Base-by-base conservation (phyloP, 2,797 vertebrate genomes). In the Dendrocincla fuliginosa region DNA sequence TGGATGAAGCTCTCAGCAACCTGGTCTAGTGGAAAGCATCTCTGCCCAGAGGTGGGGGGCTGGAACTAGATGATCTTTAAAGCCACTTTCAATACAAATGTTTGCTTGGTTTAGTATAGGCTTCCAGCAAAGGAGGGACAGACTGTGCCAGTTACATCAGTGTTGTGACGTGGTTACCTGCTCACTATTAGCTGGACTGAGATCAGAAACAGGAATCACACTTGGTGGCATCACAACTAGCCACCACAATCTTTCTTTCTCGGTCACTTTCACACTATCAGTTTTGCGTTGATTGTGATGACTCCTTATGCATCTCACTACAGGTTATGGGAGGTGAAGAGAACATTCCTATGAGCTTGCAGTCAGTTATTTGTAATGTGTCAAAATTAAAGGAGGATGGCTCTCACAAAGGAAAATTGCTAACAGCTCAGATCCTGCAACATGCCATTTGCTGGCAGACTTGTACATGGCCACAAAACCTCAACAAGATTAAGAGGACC, bases 181-280 rank as follows among this genome's bases (percentile, higher is more conserved):
- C 93, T 59, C 94, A 94, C 52, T 82, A 77, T 89, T 78, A 95
- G 74, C 75, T 95, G 92, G 89, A 91, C 80, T 24, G 70, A 84
- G 94, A 84, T 93, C 85, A 95, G 95, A 82, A 96, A 90, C n/a
- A 75, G 46, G 69, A 96, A 93, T 95, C 85, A 82, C 35, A 47
- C 87, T 93, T 30, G 16, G 82, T 81, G 87, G 69, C 0, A 37
- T 90, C 87, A 90, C 63, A 75, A 68, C 84, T 53, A 75, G 16
- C 61, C 63, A 73, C 70, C 8, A 75, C 63, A 93, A 32, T 91
- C 91, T 92, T 94, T 92, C 87, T 86, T 93, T 88, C 94, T 69
- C 47, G 52, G 79, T 64, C 70, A 88, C 85, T 96, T 94, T 90
- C 87, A 79, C 87, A 53, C 63, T 65, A 67, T 79, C 76, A 42